A percentile compares a stretch with the other conserved stretches of the same genome.
phyloP scores from a whole-genome alignment of 1,140 invertebrate genomes.

The Carposina sasakii region DNA sequence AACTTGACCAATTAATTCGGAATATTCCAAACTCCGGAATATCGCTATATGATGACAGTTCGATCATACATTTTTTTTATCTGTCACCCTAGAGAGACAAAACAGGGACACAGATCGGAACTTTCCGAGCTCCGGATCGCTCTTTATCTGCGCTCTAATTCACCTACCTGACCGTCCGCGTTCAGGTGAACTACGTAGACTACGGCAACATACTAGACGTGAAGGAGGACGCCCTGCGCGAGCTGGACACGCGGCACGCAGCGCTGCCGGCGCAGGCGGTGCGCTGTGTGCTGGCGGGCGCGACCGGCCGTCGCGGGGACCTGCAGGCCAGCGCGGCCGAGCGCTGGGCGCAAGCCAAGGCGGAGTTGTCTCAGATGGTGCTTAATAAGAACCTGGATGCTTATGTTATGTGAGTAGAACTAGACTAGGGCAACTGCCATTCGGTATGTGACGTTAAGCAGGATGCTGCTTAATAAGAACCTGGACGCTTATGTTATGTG shows the following conservation, averaged over 20 bases:
- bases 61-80: no score
- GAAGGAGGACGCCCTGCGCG: slow-evolving; percentile 36
- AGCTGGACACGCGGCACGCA: slow-evolving; percentile 31
- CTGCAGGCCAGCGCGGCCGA: no score
- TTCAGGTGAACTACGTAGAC: slow-evolving; percentile 54
- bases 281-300: slow-evolving; percentile 40
- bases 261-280: slow-evolving; percentile 40
- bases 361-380: slow-evolving; percentile 19
- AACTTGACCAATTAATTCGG: no score
- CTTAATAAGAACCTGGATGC: slow-evolving; percentile 28
- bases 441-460: no score
- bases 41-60: no score
- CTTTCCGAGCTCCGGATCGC: no score
- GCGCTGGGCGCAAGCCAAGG: slow-evolving; percentile 34
- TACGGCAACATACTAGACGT: slow-evolving; percentile 57
- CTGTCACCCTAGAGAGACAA: no score
- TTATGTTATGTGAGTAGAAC: slow-evolving; percentile 37
- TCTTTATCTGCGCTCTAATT: no score
- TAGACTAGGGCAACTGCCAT: no score
- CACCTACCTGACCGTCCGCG: no score
- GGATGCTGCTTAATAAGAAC: slow-evolving; percentile 23
- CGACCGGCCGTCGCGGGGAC: slow-evolving; percentile 10
- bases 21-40: no score
- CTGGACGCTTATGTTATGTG: slow-evolving; percentile 35
- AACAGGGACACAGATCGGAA: no score